Evolutionary conservation across 2,888 invertebrate genomes (phyloP).

Genomic region (Anthrax anthrax): DNA sequence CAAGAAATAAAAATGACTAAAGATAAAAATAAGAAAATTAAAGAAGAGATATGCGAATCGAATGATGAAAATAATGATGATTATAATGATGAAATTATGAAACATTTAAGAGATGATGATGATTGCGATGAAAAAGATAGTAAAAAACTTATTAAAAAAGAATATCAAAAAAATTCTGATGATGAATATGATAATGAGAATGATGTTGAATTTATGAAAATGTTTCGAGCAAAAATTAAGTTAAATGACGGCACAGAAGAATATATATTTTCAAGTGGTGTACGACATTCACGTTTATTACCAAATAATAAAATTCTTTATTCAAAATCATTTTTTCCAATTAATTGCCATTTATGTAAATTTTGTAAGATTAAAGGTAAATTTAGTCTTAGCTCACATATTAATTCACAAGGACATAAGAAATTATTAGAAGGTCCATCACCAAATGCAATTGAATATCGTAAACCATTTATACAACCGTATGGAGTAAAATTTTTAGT

Average conservation of each 20-base stretch:
- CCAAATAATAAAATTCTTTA: neutral
- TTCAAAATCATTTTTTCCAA: neutral
- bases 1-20: too few species aligned
- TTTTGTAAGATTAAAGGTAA: neutral
- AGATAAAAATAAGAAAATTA: neutral
- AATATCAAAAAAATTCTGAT: neutral
- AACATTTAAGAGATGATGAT: neutral
- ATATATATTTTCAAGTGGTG: slow-evolving; percentile 9
- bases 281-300: slow-evolving; percentile 2
- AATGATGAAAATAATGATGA: neutral
- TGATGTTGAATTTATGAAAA: slow-evolving; percentile 3
- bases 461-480: slow-evolving; percentile 5
- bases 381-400: neutral
- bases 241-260: slow-evolving; percentile 8
- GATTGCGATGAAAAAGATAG: neutral
- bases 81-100: neutral
- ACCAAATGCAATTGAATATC: neutral
- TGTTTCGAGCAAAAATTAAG: slow-evolving; percentile 4
- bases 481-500: slow-evolving; percentile 2
- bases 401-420: neutral
- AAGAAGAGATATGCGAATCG: neutral
- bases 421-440: neutral
- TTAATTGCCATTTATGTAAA: slow-evolving; percentile 10
- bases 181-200: neutral
- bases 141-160: neutral